Evolutionary conservation across 2,888 invertebrate genomes (phyloP), one percentile per base, ranked within the genome.

Genomic region (Aphidoletes aphidimyza): DNA sequence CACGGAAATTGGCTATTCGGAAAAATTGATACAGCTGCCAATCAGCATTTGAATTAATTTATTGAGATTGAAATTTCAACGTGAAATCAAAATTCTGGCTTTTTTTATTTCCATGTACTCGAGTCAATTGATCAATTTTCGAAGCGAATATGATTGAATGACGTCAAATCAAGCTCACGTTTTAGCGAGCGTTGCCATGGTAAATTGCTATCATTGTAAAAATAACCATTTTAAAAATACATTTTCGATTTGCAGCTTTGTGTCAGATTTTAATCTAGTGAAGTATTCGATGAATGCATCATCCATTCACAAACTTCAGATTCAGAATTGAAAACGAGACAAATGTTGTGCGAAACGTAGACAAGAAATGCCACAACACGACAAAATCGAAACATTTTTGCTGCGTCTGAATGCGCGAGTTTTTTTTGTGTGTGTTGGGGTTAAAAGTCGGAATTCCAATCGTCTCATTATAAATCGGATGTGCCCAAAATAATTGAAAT

Each of bases 381-480:
- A n/a, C n/a, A n/a, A n/a, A n/a, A n/a, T n/a, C n/a, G n/a, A n/a
- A n/a, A n/a, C n/a, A n/a, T n/a, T n/a, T n/a, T n/a, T n/a, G n/a
- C n/a, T n/a, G n/a, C n/a, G n/a, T n/a, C n/a, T n/a, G n/a, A n/a
- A n/a, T n/a, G n/a, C n/a, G n/a, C n/a, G n/a, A n/a, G n/a, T n/a
- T n/a, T n/a, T n/a, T n/a, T n/a, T n/a, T n/a, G n/a, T n/a, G n/a
- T n/a, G n/a, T n/a, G n/a, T n/a, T n/a, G n/a, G n/a, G n/a, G n/a
- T n/a, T n/a, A n/a, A 42, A 42, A 42, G 42, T 42, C 42, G 42
- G 8, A 54, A 69, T 69, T 69, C 69, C 69, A 69, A 69, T 69
- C 30, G 34, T 69, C 69, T 69, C 69, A 69, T 69, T 69, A 69
- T 30, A 69, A 69, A 69, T 69, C 69, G 69, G 69, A 69, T 69